A percentile compares a stretch with the other conserved stretches of the same genome.
Evolutionary conservation across 2,797 vertebrate genomes (phyloP).

Genomic region (Poecilia gillii): DNA sequence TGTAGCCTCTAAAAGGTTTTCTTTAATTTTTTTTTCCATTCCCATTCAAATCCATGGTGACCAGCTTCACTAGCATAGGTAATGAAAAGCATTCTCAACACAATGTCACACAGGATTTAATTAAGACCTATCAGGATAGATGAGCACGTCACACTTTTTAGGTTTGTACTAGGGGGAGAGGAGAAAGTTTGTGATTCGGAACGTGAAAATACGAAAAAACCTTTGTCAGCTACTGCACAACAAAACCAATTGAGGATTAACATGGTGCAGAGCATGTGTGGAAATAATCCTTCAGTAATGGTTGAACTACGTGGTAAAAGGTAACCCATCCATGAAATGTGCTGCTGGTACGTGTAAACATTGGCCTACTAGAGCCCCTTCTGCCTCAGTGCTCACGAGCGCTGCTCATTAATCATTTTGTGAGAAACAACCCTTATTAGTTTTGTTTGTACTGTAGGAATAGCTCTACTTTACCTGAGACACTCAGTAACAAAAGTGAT

Average conservation of each 20-base stretch:
- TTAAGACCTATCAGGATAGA: neutral
- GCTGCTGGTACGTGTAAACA: constrained; percentile 37
- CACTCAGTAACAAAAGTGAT: neutral
- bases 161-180: neutral
- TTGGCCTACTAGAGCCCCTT: constrained; percentile 31
- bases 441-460: neutral
- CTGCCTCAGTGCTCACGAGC: constrained; percentile 25
- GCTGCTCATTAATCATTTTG: constrained; percentile 22
- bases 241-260: neutral
- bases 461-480: neutral
- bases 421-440: neutral
- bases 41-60: neutral
- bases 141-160: neutral
- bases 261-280: neutral
- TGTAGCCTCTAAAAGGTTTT: neutral
- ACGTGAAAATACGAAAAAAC: constrained; percentile 9
- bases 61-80: neutral
- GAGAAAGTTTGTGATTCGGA: neutral
- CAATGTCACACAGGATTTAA: neutral
- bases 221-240: neutral
- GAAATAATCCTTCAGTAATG: constrained; percentile 34
- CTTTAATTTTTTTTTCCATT: neutral
- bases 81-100: neutral
- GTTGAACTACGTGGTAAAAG: constrained; percentile 54
- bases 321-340: constrained; percentile 67